phyloP scores from a whole-genome alignment of 2,113 vertebrate species.

The Baryphthengus martii region DNA sequence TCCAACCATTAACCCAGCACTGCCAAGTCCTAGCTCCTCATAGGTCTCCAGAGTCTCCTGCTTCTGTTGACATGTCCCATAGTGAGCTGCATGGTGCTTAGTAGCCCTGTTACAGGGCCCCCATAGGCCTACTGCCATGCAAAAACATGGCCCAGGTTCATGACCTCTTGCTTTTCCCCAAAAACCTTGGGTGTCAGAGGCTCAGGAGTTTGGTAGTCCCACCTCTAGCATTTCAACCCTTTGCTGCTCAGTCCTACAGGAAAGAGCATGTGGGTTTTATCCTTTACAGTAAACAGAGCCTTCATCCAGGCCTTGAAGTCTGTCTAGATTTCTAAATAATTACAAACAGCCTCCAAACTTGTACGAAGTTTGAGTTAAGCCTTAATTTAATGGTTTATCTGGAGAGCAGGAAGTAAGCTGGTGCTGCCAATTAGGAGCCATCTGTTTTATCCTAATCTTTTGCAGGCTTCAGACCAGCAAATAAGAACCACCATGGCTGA shows the following conservation, averaged over 20 bases:
- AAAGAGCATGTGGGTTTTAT: background rate
- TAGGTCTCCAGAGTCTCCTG: background rate
- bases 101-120: background rate
- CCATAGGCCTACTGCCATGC: rapidly evolving
- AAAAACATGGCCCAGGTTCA: background rate
- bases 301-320: slow-evolving; percentile 1
- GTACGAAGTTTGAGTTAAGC: background rate
- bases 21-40: background rate
- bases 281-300: background rate
- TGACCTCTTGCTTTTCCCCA: background rate
- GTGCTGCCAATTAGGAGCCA: slow-evolving; percentile 44
- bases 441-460: slow-evolving; percentile 41
- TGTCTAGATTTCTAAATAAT: slow-evolving; percentile 20
- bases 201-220: background rate
- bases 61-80: background rate
- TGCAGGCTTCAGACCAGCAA: background rate
- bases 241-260: background rate
- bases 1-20: no score
- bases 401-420: slow-evolving; percentile 33
- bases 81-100: background rate
- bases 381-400: slow-evolving; percentile 20
- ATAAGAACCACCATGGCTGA: background rate
- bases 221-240: background rate
- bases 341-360: slow-evolving; percentile 21
- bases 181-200: background rate